Base-by-base conservation (phyloP, 2,797 vertebrate genomes). In the Eidolon dupreanum region DNA sequence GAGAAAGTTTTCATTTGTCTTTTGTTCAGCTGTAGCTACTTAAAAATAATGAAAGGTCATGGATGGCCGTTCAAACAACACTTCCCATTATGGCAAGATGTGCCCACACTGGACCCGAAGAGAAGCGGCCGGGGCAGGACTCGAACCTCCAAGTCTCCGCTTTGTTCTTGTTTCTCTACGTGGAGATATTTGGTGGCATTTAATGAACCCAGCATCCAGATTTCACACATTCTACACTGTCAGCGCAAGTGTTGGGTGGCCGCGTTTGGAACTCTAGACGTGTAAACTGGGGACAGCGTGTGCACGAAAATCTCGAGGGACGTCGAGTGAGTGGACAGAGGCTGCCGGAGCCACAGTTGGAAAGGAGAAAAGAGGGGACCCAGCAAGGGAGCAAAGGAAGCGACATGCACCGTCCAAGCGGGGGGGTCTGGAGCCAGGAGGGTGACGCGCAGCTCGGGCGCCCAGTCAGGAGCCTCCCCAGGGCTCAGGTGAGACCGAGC, bases 1-100 rank as follows among this genome's bases (percentile, higher is more conserved):
- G 91, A 97, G 98, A 97, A 95, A 90, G 74, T 98, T 98, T 97
- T 96, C 53, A 24, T 96, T 96, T 97, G 4, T 95, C 97, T 98
- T 98, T 98, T 95, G 91, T 98, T 98, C 77, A 71, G 94, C 96
- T 91, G 89, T 92, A 97, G 97, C 97, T 97, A 95, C 94, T 94
- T 95, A 97, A 97, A 97, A 98, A 98, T 97, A 98, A 98, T 92
- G 95, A 95, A 98, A 98, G 94, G 93, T 95, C 96, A 91, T 77
- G 68, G 89, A 90, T 82, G 68, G 89, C 20, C 57, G 51, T 49
- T 28, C 38, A 81, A 94, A 95, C 28, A 90, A 68, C 87, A 90
- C 65, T 70, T 81, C 92, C 75, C n/a, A 63, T 93, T 97, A 73
- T 82, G 43, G 84, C 74, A 61, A 43, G 85, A 7, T 22, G 53